These are phyloP conservation scores for Dendrolimus pini DNA, from an alignment of 2,888 invertebrate genomes.

Conservation along the genomic window DNA sequence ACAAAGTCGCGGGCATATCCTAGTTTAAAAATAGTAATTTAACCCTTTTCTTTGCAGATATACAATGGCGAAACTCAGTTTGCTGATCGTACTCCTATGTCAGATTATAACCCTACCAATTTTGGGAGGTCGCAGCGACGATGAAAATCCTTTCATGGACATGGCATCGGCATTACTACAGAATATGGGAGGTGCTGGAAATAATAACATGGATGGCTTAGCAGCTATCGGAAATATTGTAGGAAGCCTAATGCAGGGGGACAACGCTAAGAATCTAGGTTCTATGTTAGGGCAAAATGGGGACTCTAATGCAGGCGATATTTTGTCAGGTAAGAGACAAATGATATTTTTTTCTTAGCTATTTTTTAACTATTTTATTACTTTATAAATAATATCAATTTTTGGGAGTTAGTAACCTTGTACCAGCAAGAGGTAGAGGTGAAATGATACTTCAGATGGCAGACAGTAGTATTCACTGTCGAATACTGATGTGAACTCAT, in stretches of 20 bases:
- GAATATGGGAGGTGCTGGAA: constrained; percentile 66
- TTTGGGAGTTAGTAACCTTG: too few relatives aligned
- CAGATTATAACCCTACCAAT: constrained; percentile 39
- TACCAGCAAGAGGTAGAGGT: too few relatives aligned
- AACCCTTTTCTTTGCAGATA: constrained; percentile 14
- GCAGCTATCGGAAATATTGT: constrained; percentile 80
- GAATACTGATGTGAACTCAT: too few relatives aligned
- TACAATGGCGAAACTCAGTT: constrained; percentile 40
- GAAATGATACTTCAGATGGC: too few relatives aligned
- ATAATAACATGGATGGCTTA: constrained; percentile 52
- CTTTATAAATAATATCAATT: too few relatives aligned
- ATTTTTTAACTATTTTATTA: too few relatives aligned
- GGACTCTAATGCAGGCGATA: constrained; percentile 52
- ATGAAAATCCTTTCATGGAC: constrained; percentile 79
- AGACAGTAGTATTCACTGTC: too few relatives aligned
- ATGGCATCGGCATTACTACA: constrained; percentile 82
- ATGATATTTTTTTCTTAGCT: too few relatives aligned
- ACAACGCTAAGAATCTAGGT: constrained; percentile 76
- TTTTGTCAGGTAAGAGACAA: constrained; percentile 55
- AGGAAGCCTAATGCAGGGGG: constrained; percentile 82
- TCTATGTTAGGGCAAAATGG: constrained; percentile 50
- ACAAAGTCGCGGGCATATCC: too few relatives aligned
- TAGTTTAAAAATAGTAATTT: too few relatives aligned
- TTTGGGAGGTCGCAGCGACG: constrained; percentile 41
- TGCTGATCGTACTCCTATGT: constrained; percentile 31